Base-by-base conservation (phyloP, 2,797 vertebrate species). In the Silurus lanzhouensis region DNA sequence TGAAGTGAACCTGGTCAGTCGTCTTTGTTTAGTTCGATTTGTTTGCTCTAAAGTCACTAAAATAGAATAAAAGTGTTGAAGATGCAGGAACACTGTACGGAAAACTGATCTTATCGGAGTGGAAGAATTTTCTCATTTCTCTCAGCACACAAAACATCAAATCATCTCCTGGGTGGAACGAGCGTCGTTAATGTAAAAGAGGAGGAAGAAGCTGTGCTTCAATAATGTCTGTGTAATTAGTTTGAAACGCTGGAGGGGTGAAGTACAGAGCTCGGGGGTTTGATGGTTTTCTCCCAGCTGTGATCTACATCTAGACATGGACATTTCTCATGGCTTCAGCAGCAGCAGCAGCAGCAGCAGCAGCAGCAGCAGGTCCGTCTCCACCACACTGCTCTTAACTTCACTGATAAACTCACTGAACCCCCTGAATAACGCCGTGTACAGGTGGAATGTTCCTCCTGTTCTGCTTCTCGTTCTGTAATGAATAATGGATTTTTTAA, bases 401-500 rank as follows among this genome's bases (percentile, higher is more conserved):
- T 38, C 6, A 55, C 48, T 31, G 38, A 44, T 13, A 60, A 78
- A 78, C 19, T 17, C 27, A n/a, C 9, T 9, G 3, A 77, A 31
- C 1, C 55, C 20, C 27, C 57, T 22, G 6, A 60, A 63, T 19
- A 44, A n/a, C 1, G 57, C 31, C 13, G 58, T 1, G 14, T 63
- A 5, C 76, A 79, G 58, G 31, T 79, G 20, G 31, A 46, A 44
- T 1, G 58, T n/a, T 14, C 12, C 58, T 38, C 5, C 64, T 52
- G 55, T 67, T 1, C 6, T 25, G 17, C 55, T 10, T 38, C 25
- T 77, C 58, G 17, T 67, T 4, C 10, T 52, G 48, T 52, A 20
- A 57, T 84, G 74, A 84, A 84, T 77, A 78, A 78, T 77, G 72
- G n/a, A 52, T 48, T 14, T 27, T 61, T 27, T 52, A n/a, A 25